Base-by-base conservation (phyloP, 1,140 invertebrate genomes). In the Ladona fulva region DNA sequence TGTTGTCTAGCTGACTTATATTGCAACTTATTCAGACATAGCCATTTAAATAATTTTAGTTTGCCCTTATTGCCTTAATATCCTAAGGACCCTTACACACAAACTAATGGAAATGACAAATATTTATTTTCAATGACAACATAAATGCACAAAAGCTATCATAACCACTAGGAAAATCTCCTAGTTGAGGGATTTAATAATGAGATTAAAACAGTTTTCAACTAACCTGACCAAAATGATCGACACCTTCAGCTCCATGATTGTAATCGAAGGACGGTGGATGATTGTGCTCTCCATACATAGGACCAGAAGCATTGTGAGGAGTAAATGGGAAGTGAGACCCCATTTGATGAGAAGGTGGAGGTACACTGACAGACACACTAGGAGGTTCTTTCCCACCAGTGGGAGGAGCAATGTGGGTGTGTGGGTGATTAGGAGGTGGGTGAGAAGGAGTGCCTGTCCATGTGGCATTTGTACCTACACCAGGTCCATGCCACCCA, bases 391-490 rank as follows among this genome's bases (percentile, higher is more conserved):
- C 52, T 22, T 66, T 66, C 16, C 52, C 52, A 16, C 52, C 12
- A 6, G 52, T 66, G 5, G 52, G 52, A 6, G 52, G 52, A 16
- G 52, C 3, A 66, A 66, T 22, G n/a, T 66, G 52, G 52, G 52
- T 16, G 12, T 66, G 52, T 3, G 52, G 52, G 12, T 66, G 52
- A 22, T 22, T 66, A 22, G 52, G 52, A 3, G 52, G 52, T 3
- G 52, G 52, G 12, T 66, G 52, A 16, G 52, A 19, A 22, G 52
- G 52, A 66, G 52, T 5, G 77, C 79, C 80, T 22, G 80, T 78
- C 74, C 78, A 76, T 74, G 79, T 77, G 42, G 66, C 78, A 77
- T 79, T 78, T 24, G 78, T 37, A 75, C 80, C 80, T 42, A 24
- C 25, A 1, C 74, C 14, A 52, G 22, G 19, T 52, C 74, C 16